phyloP scores from a whole-genome alignment of 2,888 invertebrate species.

The Germaria angustata region DNA sequence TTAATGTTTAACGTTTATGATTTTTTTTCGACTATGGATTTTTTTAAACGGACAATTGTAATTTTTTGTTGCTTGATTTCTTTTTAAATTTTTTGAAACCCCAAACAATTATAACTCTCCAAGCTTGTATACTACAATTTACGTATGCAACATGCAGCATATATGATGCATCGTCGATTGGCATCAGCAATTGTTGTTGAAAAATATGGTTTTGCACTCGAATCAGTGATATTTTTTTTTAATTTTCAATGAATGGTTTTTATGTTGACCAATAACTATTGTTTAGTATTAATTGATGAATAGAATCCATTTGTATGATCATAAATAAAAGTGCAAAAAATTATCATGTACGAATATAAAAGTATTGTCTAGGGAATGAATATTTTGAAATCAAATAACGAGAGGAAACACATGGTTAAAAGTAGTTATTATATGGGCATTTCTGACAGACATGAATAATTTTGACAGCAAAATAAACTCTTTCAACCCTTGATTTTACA shows the following conservation, averaged over 20 bases:
- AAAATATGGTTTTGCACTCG: conserved; percentile 16
- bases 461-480: too few species aligned
- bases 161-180: not conserved
- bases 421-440: too few species aligned
- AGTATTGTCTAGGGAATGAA: too few species aligned
- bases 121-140: not conserved
- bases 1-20: conserved; percentile 68
- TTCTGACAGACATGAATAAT: too few species aligned
- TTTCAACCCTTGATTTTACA: too few species aligned
- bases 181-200: conserved; percentile 10
- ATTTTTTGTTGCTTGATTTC: not conserved
- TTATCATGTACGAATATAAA: too few species aligned
- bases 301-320: conserved; percentile 6
- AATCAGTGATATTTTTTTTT: conserved; percentile 28
- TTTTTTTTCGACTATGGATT: not conserved
- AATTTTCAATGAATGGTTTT: not conserved
- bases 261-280: conserved; percentile 32
- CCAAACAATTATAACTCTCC: conserved; percentile 6
- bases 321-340: not conserved
- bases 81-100: not conserved
- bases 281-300: conserved; percentile 42
- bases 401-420: too few species aligned
- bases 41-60: conserved; percentile 38
- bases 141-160: not conserved
- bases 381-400: too few species aligned